Conservation (phyloP, 2,888 invertebrate species). For the Heteropelma amictum region DNA sequence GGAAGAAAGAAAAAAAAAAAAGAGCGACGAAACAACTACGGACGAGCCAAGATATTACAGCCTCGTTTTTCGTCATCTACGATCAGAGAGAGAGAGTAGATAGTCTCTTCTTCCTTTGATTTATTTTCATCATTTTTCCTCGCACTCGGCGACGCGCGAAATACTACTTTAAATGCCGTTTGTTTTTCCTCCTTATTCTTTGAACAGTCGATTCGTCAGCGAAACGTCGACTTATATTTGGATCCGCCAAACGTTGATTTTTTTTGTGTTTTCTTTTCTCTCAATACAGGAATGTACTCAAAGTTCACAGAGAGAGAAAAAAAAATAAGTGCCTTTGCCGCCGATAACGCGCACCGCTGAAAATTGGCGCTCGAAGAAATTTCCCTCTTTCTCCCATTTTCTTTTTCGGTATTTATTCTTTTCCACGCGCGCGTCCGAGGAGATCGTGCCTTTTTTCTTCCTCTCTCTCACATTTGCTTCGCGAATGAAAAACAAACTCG, state of each 20-base stretch:
- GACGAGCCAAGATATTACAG: conserved; percentile 25
- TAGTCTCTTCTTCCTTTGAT: conserved; percentile 15
- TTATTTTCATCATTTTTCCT: conserved; percentile 1
- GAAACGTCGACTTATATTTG: conserved; percentile 47
- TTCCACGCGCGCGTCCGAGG: too few relatives aligned
- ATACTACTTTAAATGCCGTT: conserved; percentile 50
- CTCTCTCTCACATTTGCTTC: conserved; percentile 5
- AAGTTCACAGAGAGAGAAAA: conserved; percentile 64
- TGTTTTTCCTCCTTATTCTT: conserved; percentile 4
- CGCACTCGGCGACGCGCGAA: conserved; percentile 49
- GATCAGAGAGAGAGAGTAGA: too few relatives aligned
- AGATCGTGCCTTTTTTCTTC: conserved; percentile 19
- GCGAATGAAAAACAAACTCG: not conserved
- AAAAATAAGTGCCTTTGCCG: conserved; percentile 58
- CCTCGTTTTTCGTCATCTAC: conserved; percentile 15
- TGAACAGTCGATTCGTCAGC: conserved; percentile 29
- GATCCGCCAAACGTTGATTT: conserved; percentile 50
- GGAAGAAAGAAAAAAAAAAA: conserved; percentile 31
- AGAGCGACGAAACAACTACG: conserved; percentile 16
- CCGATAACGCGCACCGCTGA: conserved; percentile 32
- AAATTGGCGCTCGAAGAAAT: conserved; percentile 33
- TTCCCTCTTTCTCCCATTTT: too few relatives aligned
- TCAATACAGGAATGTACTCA: conserved; percentile 71
- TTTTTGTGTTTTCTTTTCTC: conserved; percentile 45
- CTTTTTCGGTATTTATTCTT: too few relatives aligned